These are phyloP conservation scores for Acleris literana DNA, from an alignment of 2,888 invertebrate genomes.

Conservation along the genomic window DNA sequence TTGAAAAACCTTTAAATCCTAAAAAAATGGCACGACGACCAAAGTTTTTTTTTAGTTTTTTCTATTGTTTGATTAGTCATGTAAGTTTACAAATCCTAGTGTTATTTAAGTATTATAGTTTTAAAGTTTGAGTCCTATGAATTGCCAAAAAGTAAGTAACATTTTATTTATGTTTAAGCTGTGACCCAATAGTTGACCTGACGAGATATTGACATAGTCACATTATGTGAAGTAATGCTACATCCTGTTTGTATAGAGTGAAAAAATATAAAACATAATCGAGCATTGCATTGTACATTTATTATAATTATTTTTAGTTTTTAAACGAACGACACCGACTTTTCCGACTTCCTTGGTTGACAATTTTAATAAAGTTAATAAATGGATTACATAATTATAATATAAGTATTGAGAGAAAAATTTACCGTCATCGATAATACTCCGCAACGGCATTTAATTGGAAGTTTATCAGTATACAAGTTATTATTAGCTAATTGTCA, in stretches of 20 bases:
- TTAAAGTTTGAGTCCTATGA: constrained; percentile 31
- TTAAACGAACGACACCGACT: constrained; percentile 73
- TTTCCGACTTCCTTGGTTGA: constrained; percentile 67
- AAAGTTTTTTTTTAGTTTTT: constrained; percentile 69
- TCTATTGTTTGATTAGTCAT: constrained; percentile 71
- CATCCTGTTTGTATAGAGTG: constrained; percentile 29
- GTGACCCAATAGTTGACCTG: constrained; percentile 31
- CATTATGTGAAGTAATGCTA: constrained; percentile 16
- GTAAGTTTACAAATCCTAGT: constrained; percentile 39
- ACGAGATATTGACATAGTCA: background rate
- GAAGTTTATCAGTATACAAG: too few relatives aligned
- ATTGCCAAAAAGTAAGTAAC: constrained; percentile 31
- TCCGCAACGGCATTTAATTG: too few relatives aligned
- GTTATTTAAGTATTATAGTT: constrained; percentile 34
- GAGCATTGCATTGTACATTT: constrained; percentile 70
- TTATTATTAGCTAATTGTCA: too few relatives aligned
- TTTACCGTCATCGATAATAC: too few relatives aligned
- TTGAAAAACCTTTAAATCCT: constrained; percentile 68
- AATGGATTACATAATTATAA: constrained; percentile 4
- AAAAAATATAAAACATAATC: constrained; percentile 50
- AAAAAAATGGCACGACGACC: constrained; percentile 84
- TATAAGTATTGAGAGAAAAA: constrained; percentile 18
- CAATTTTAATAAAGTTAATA: background rate
- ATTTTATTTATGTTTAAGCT: constrained; percentile 18
- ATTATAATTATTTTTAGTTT: constrained; percentile 45